Evolutionary conservation across 2,113 vertebrate species (phyloP).

Genomic region (Axis porcinus): DNA sequence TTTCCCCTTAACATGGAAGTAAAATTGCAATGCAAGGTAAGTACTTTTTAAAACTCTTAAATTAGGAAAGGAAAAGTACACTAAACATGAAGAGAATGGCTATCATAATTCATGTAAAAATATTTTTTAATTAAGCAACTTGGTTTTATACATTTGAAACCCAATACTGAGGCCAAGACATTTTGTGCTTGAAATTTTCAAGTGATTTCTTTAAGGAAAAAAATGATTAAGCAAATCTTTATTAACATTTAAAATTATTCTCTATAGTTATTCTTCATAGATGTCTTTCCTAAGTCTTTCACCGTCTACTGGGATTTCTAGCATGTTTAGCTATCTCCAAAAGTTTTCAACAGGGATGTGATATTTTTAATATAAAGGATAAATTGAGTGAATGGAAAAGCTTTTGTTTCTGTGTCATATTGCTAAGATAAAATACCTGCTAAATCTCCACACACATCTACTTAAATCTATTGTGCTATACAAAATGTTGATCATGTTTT

Average conservation of each 20-base stretch:
- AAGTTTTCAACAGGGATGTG: background rate
- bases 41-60: background rate
- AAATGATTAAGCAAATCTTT: background rate
- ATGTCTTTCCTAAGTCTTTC: background rate
- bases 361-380: background rate
- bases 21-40: background rate
- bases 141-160: background rate
- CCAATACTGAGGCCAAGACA: background rate
- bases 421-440: background rate
- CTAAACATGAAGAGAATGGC: background rate
- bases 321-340: background rate
- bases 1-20: background rate
- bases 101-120: background rate
- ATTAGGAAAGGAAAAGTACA: background rate
- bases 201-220: background rate
- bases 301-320: background rate
- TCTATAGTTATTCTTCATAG: background rate
- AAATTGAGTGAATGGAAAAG: background rate
- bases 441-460: background rate
- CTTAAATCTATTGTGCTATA: background rate
- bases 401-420: background rate
- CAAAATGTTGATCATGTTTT: background rate
- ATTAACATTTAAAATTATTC: background rate
- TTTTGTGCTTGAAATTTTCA: background rate
- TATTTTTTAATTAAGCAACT: background rate